Percentiles rank a stretch among this genome's conserved stretches.
Evolutionary conservation across 2,797 vertebrate species (phyloP).

Genomic region (Coendou prehensilis): DNA sequence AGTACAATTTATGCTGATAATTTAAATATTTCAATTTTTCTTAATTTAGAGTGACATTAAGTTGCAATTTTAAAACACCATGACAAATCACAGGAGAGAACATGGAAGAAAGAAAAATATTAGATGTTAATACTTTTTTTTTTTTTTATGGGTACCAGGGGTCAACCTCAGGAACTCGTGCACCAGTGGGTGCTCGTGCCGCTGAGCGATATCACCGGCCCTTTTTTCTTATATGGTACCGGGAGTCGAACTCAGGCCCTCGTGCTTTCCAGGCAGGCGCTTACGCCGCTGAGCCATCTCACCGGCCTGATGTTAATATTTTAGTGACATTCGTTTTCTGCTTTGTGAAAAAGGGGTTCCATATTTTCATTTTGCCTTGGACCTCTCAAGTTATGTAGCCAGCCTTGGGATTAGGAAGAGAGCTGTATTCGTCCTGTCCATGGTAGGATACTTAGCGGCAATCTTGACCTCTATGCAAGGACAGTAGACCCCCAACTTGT

Average conservation of each 20-base stretch:
- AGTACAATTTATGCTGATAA: not conserved
- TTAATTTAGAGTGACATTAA: not conserved
- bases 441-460: not conserved
- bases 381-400: not conserved
- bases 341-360: not conserved
- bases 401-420: not conserved
- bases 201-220: too few relatives aligned
- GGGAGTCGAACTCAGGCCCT: too few relatives aligned
- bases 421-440: not conserved
- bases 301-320: not conserved
- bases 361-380: not conserved
- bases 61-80: not conserved
- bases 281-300: too few relatives aligned
- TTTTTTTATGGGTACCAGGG: too few relatives aligned
- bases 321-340: not conserved
- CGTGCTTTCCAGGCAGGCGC: too few relatives aligned
- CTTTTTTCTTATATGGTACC: too few relatives aligned
- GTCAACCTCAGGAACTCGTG: too few relatives aligned
- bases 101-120: not conserved
- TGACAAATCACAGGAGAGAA: not conserved
- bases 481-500: not conserved
- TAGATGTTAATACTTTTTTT: not conserved
- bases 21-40: not conserved
- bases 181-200: too few relatives aligned
- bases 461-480: not conserved